Base-by-base conservation (phyloP, 2,797 vertebrate species). In the Zenarchopterus dispar region DNA sequence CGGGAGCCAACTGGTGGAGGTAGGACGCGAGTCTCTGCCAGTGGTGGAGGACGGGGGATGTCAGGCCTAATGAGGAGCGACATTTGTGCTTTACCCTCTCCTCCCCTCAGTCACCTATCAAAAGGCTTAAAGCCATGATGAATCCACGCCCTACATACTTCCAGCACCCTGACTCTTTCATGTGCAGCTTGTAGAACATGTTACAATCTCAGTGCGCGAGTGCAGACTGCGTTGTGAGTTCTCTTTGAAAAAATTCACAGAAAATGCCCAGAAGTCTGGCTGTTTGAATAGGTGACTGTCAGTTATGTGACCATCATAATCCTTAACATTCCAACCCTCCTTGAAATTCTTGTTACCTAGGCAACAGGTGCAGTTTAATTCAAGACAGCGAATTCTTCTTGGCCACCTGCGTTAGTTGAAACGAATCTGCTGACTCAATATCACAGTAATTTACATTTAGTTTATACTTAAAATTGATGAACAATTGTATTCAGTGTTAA, bases 41-140 rank as follows among this genome's bases (percentile, higher is more conserved):
- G 77, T 7, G 5, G 53, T 19, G 17, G 43, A 58, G 46, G 59
- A 47, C 58, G 33, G 53, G 55, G 69, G 67, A 46, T 63, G 63
- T 75, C 41, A 2, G 47, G 47, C 55, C 63, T 88, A 88, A 89
- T 82, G 70, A 83, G 73, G 52, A 68, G 51, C 81, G 84, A 77
- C 46, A 0, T 82, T 49, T 60, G 54, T 56, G 73, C 73, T 59
- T 77, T 45, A 66, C 59, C 44, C 49, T 64, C 61, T 73, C 71
- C 68, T 67, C 62, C 63, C 58, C 47, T 69, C 65, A 39, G 51
- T 74, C 71, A 70, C 68, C 62, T 63, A 75, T 80, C 58, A 73
- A 63, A 78, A 47, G 61, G 54, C 18, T 49, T 41, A 68, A 72
- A 60, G 45, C 48, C 2, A 44, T 59, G 70, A 73, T 70, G 42